Percentiles rank a stretch among this genome's conserved stretches.
Conservation (phyloP, 2,797 vertebrate genomes). For the Austrolebias charrua region DNA sequence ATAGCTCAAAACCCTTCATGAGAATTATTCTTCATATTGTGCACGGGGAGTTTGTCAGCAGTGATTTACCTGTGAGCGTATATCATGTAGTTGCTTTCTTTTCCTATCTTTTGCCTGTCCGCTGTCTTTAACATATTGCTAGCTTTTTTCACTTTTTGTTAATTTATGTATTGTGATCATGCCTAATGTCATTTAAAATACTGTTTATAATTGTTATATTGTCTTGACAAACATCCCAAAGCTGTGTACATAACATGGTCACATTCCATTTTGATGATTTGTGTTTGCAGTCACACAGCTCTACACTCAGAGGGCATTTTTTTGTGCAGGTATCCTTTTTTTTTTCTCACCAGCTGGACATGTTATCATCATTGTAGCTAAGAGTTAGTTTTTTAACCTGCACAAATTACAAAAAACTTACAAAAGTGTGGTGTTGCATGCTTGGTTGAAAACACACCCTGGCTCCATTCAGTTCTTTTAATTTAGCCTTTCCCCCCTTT, state of each 20-base stretch:
- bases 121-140: constrained; percentile 19
- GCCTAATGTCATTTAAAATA: constrained; percentile 17
- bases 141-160: not conserved
- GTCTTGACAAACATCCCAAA: constrained; percentile 34
- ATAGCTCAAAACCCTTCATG: constrained; percentile 45
- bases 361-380: constrained; percentile 11
- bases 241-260: constrained; percentile 40
- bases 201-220: constrained; percentile 23
- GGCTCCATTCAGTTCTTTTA: constrained; percentile 19
- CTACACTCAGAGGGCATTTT: constrained; percentile 2
- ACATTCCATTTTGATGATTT: constrained; percentile 31
- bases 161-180: constrained; percentile 34
- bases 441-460: constrained; percentile 23
- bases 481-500: constrained; percentile 6
- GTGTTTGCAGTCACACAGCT: constrained; percentile 12
- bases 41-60: constrained; percentile 24
- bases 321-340: not conserved
- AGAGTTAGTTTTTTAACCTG: constrained; percentile 3
- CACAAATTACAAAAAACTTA: constrained; percentile 17
- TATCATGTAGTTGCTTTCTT: constrained; percentile 14
- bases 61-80: constrained; percentile 8
- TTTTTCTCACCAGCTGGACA: not conserved
- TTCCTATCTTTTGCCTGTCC: constrained; percentile 8
- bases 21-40: constrained; percentile 40
- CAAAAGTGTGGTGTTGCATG: constrained; percentile 9